These are phyloP conservation scores for Neuroscelio doddi DNA, from an alignment of 2,888 invertebrate species.

Conservation along the genomic window DNA sequence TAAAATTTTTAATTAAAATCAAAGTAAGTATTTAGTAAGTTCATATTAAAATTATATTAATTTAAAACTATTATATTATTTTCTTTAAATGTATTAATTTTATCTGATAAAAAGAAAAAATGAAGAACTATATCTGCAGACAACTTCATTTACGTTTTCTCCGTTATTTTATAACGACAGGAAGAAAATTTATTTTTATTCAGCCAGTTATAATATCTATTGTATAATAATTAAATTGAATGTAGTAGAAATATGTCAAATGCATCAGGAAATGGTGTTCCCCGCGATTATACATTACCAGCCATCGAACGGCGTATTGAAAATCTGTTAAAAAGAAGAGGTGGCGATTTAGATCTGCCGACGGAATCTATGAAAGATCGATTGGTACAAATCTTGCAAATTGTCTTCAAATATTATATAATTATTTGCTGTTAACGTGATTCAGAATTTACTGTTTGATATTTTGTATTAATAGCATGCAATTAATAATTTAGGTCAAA, in stretches of 20 bases:
- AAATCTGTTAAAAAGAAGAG: slow-evolving; percentile 58
- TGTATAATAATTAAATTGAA: neutral
- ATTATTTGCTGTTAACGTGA: slow-evolving; percentile 7
- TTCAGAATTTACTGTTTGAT: neutral
- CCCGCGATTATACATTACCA: slow-evolving; percentile 62
- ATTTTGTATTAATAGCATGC: neutral
- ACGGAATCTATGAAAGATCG: slow-evolving; percentile 56
- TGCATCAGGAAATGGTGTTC: slow-evolving; percentile 10
- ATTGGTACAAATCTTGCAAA: slow-evolving; percentile 53
- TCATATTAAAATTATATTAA: too few relatives aligned
- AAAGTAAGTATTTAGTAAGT: too few relatives aligned
- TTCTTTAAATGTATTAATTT: too few relatives aligned
- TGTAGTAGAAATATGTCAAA: neutral
- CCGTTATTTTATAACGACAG: too few relatives aligned
- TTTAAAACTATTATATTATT: too few relatives aligned
- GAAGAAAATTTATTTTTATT: too few relatives aligned
- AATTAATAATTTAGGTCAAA: slow-evolving; percentile 72
- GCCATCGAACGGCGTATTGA: slow-evolving; percentile 62
- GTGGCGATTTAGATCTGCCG: slow-evolving; percentile 49
- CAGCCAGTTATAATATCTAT: too few relatives aligned
- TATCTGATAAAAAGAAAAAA: too few relatives aligned
- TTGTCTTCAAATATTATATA: neutral
- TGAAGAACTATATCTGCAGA: too few relatives aligned
- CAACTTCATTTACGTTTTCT: too few relatives aligned
- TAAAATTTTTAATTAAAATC: too few relatives aligned